phyloP scores from a whole-genome alignment of 2,888 invertebrate genomes.

The Drosophila testacea region DNA sequence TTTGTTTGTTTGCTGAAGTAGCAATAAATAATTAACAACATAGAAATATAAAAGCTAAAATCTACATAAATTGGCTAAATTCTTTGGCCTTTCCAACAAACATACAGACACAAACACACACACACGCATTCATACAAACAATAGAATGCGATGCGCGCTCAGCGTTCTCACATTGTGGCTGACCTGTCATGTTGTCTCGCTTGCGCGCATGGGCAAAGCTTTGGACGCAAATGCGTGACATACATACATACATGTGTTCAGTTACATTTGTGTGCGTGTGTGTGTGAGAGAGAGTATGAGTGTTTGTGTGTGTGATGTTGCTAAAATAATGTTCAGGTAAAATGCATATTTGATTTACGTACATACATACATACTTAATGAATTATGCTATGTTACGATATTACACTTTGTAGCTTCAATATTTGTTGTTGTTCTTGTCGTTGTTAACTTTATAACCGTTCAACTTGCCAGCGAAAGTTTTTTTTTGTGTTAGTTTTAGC shows the following conservation, averaged over 20 bases:
- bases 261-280: slow-evolving; percentile 15
- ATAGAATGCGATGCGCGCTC: slow-evolving; percentile 35
- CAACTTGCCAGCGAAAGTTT: slow-evolving; percentile 51
- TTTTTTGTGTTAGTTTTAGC: slow-evolving; percentile 1
- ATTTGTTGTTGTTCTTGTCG: slow-evolving; percentile 20
- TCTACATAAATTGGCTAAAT: slow-evolving; percentile 29
- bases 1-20: slow-evolving; percentile 13
- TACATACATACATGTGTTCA: slow-evolving; percentile 26
- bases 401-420: slow-evolving; percentile 46
- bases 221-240: slow-evolving; percentile 47
- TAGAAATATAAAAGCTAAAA: slow-evolving; percentile 6
- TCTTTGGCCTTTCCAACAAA: slow-evolving; percentile 20
- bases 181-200: slow-evolving; percentile 62
- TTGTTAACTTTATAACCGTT: slow-evolving; percentile 19
- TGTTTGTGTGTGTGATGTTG: slow-evolving; percentile 14
- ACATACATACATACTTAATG: slow-evolving; percentile 29
- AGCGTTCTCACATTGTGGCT: slow-evolving; percentile 26
- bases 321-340: slow-evolving; percentile 17
- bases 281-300: slow-evolving; percentile 7
- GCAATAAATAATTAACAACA: neutral
- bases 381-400: slow-evolving; percentile 43
- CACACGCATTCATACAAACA: slow-evolving; percentile 13
- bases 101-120: slow-evolving; percentile 12
- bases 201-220: slow-evolving; percentile 47
- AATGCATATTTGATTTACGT: slow-evolving; percentile 24